Evolutionary conservation across 2,888 invertebrate species (phyloP).

Genomic region (Tipula vernalis): DNA sequence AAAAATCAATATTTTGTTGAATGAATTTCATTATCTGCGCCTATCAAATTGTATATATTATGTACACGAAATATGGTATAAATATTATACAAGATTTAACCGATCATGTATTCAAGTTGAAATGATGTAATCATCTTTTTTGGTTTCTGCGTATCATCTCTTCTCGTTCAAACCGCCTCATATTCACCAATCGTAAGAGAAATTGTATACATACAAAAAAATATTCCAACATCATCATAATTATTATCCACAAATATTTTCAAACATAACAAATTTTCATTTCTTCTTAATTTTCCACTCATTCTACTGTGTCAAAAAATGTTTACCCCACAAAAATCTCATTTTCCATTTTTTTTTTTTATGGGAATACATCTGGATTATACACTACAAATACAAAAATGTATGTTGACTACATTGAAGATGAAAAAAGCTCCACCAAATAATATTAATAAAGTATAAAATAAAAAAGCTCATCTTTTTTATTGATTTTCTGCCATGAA

Average conservation of each 20-base stretch:
- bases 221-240: neutral
- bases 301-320: neutral
- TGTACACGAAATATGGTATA: neutral
- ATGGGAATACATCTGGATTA: neutral
- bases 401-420: neutral
- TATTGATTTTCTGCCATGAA: neutral
- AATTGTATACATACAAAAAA: neutral
- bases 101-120: neutral
- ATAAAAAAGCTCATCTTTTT: neutral
- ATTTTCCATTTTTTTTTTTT: neutral
- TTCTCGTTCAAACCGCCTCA: neutral
- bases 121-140: neutral
- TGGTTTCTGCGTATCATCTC: neutral
- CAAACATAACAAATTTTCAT: neutral
- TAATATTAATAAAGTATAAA: neutral
- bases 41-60: neutral
- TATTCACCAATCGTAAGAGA: neutral
- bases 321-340: neutral
- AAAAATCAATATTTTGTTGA: neutral
- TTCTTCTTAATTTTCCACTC: neutral
- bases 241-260: conserved; percentile 1
- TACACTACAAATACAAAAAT: neutral
- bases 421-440: neutral
- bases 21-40: neutral
- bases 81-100: neutral